A percentile compares a stretch with the other conserved stretches of the same genome.
These are phyloP conservation scores for Dilophus febrilis DNA, from an alignment of 2,888 invertebrate species.

Conservation along the genomic window DNA sequence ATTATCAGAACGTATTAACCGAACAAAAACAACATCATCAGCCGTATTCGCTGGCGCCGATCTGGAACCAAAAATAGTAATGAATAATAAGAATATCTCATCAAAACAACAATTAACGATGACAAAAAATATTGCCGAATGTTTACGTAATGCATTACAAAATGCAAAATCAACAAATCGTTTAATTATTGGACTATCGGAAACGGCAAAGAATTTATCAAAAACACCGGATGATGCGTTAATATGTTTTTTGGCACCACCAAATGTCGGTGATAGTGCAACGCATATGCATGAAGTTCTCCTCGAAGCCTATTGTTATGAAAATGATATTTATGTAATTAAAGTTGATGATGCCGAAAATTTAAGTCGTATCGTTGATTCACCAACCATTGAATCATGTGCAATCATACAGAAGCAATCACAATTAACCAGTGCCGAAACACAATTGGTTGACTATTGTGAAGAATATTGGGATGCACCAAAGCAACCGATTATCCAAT, in stretches of 20 bases:
- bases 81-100: too few relatives aligned
- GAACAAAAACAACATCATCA: too few relatives aligned
- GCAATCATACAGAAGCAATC: constrained; percentile 32
- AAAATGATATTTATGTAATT: constrained; percentile 59
- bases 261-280: constrained; percentile 51
- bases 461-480: constrained; percentile 45
- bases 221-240: constrained; percentile 38
- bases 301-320: constrained; percentile 60
- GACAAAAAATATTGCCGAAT: constrained; percentile 19
- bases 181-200: constrained; percentile 27
- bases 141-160: constrained; percentile 23
- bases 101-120: too few relatives aligned
- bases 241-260: constrained; percentile 50
- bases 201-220: constrained; percentile 25
- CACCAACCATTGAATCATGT: constrained; percentile 34
- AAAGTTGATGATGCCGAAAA: constrained; percentile 42
- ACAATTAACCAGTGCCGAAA: constrained; percentile 42
- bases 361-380: constrained; percentile 32
- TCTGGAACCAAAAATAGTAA: neutral
- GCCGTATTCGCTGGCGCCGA: too few relatives aligned
- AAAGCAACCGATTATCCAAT: constrained; percentile 44
- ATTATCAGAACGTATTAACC: neutral
- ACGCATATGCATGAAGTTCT: constrained; percentile 65
- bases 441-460: constrained; percentile 45
- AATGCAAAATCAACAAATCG: constrained; percentile 27